Conservation (phyloP, 2,797 vertebrate species). For the Ptychobarbus kaznakovi region DNA sequence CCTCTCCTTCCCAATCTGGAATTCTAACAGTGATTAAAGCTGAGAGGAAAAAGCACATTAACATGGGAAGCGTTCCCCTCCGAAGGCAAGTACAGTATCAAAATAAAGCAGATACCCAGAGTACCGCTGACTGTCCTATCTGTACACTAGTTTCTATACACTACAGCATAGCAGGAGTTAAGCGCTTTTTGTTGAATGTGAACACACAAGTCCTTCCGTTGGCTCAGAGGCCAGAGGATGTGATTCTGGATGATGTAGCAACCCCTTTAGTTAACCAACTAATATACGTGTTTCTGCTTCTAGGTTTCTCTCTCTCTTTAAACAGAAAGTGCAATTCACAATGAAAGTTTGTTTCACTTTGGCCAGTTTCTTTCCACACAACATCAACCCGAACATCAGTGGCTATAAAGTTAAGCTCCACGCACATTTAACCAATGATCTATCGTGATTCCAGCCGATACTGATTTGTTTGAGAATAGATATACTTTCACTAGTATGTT, state of each 20-base stretch:
- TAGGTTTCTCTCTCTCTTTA: slow-evolving; percentile 64
- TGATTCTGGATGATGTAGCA: slow-evolving; percentile 62
- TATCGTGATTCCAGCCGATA: slow-evolving; percentile 66
- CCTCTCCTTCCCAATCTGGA: slow-evolving; percentile 5
- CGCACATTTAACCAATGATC: slow-evolving; percentile 68
- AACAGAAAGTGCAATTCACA: slow-evolving; percentile 84
- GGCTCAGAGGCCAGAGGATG: slow-evolving; percentile 65
- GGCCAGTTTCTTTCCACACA: slow-evolving; percentile 80
- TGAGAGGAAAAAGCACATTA: slow-evolving; percentile 79
- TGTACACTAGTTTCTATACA: slow-evolving; percentile 78
- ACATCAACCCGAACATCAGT: slow-evolving; percentile 63
- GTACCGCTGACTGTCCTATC: slow-evolving; percentile 75
- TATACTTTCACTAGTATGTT: slow-evolving; percentile 66
- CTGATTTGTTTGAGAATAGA: slow-evolving; percentile 63
- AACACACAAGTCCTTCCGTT: neutral
- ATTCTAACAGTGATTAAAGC: slow-evolving; percentile 73
- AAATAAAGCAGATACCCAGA: slow-evolving; percentile 80
- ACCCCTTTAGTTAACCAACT: slow-evolving; percentile 43
- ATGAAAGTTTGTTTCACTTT: slow-evolving; percentile 80
- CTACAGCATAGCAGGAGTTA: slow-evolving; percentile 80
- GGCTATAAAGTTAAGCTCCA: slow-evolving; percentile 69
- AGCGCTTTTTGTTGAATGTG: slow-evolving; percentile 73
- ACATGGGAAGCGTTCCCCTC: slow-evolving; percentile 78
- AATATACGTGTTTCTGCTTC: slow-evolving; percentile 21
- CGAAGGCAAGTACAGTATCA: slow-evolving; percentile 84